Conservation (phyloP, 2,113 vertebrate genomes). For the Anarrhichthys ocellatus region DNA sequence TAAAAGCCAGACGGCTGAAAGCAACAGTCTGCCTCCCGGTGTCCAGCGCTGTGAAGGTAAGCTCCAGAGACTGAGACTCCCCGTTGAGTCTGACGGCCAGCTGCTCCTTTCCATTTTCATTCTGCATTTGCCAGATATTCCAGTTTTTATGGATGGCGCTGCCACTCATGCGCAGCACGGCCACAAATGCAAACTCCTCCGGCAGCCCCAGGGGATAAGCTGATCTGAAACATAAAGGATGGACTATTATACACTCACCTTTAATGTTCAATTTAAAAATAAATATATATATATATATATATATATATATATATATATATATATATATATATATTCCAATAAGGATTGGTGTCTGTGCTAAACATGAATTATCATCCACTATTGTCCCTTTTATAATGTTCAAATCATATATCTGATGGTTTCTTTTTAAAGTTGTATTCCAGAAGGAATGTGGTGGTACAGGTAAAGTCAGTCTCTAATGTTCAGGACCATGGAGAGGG, state of each 20-base stretch:
- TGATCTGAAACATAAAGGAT: slow-evolving; percentile 78
- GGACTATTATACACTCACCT: background rate
- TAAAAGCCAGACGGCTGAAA: slow-evolving; percentile 84
- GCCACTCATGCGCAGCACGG: slow-evolving; percentile 89
- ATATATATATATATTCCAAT: too few species aligned
- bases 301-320: too few species aligned
- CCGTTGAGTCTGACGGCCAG: slow-evolving; percentile 89
- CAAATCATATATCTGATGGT: background rate
- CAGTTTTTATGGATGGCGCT: slow-evolving; percentile 86
- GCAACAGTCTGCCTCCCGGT: slow-evolving; percentile 77
- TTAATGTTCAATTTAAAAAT: background rate
- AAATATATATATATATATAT: too few species aligned
- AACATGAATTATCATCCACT: background rate
- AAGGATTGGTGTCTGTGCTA: background rate
- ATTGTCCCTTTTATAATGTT: background rate
- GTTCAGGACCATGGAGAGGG: slow-evolving; percentile 87
- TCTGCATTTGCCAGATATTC: slow-evolving; percentile 92
- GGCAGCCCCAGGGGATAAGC: slow-evolving; percentile 88
- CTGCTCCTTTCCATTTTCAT: slow-evolving; percentile 87
- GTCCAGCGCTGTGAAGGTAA: slow-evolving; percentile 85
- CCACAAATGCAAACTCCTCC: slow-evolving; percentile 89
- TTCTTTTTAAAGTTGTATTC: background rate
- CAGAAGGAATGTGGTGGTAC: background rate
- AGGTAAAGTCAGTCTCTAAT: background rate
- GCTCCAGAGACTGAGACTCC: slow-evolving; percentile 85